Evolutionary conservation across 2,797 vertebrate species (phyloP).

Genomic region (Hippocampus kuda): DNA sequence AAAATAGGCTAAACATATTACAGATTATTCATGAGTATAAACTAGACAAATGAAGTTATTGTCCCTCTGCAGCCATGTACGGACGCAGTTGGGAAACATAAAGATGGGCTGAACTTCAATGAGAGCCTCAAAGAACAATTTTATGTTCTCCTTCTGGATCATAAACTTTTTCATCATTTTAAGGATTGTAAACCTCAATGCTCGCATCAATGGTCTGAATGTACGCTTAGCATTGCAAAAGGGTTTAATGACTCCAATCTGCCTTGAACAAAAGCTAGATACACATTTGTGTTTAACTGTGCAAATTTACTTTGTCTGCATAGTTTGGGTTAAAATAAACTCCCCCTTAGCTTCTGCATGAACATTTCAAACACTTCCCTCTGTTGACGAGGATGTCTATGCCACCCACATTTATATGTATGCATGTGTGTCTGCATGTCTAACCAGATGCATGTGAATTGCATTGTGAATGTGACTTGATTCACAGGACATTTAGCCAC

Average conservation of each 20-base stretch:
- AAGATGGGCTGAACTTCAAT: neutral
- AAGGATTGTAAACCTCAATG: neutral
- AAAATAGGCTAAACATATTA: neutral
- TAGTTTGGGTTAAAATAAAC: neutral
- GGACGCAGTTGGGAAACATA: neutral
- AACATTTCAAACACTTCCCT: neutral
- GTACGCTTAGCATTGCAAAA: neutral
- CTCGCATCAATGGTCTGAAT: neutral
- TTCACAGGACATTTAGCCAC: neutral
- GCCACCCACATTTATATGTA: neutral
- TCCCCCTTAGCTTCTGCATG: neutral
- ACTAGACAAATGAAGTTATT: neutral
- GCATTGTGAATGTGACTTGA: neutral
- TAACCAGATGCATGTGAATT: neutral
- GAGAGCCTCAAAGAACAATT: neutral
- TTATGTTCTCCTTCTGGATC: neutral
- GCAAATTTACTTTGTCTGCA: neutral
- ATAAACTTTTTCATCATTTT: neutral
- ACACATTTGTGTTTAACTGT: neutral
- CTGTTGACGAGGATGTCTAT: neutral
- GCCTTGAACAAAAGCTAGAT: neutral
- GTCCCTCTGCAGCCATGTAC: neutral
- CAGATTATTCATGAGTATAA: neutral
- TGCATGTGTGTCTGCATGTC: neutral
- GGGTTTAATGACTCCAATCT: neutral